These are phyloP conservation scores for Hirundo rustica DNA, from an alignment of 2,797 vertebrate genomes.

Conservation along the genomic window DNA sequence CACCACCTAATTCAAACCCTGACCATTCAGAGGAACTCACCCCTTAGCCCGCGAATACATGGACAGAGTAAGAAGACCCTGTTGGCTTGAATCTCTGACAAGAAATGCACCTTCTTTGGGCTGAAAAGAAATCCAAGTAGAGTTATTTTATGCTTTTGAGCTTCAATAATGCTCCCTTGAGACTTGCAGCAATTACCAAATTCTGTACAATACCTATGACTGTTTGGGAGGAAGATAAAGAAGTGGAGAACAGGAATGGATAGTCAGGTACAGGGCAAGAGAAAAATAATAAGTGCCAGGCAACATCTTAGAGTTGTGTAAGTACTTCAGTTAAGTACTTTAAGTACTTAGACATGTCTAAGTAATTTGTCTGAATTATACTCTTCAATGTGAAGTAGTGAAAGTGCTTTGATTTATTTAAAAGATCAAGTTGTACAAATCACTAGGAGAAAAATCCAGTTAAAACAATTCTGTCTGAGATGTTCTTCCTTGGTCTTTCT, in stretches of 20 bases:
- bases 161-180: not conserved
- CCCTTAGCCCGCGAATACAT: conserved; percentile 78
- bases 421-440: not conserved
- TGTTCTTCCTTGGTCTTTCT: not conserved
- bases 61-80: conserved; percentile 83
- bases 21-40: conserved; percentile 61
- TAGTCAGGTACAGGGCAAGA: not conserved
- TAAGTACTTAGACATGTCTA: not conserved
- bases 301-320: not conserved
- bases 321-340: no score
- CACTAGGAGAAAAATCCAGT: not conserved
- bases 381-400: not conserved
- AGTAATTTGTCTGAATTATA: not conserved
- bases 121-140: conserved; percentile 70
- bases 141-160: conserved; percentile 5
- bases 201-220: not conserved
- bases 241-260: not conserved
- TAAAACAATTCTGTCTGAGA: not conserved
- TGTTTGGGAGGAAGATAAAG: not conserved
- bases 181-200: not conserved
- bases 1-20: not conserved
- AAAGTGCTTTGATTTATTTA: not conserved
- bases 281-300: not conserved
- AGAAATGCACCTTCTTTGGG: conserved; percentile 86
- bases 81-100: conserved; percentile 87